Evolutionary conservation across 2,113 vertebrate genomes (phyloP).

Genomic region (Ailuropoda melanoleuca): DNA sequence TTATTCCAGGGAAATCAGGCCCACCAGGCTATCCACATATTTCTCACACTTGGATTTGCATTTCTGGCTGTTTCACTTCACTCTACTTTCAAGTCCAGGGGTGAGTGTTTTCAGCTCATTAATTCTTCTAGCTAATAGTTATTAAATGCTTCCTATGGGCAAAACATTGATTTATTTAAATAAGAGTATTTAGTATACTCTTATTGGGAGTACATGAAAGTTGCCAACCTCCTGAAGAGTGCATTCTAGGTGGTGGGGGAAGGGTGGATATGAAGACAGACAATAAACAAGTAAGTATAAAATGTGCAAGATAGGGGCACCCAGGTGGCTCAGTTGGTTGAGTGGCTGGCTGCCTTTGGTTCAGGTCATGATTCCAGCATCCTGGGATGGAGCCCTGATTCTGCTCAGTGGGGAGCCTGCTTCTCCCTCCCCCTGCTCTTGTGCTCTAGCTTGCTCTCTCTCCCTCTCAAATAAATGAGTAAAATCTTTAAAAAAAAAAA

Average conservation of each 20-base stretch:
- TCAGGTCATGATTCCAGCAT: neutral
- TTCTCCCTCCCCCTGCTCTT: neutral
- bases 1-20: neutral
- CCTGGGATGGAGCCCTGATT: neutral
- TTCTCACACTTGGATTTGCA: neutral
- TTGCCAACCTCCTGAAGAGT: neutral
- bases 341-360: too few relatives aligned
- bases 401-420: neutral
- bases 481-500: neutral
- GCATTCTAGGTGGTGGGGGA: neutral
- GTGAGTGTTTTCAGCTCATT: neutral
- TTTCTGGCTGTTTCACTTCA: neutral
- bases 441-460: neutral
- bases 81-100: neutral
- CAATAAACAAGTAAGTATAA: neutral
- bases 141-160: neutral
- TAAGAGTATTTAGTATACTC: neutral
- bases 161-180: neutral
- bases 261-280: neutral
- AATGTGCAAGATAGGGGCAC: neutral
- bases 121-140: neutral
- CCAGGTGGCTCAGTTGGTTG: neutral
- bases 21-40: neutral
- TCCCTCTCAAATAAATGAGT: neutral
- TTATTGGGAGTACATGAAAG: neutral